Evolutionary conservation across 2,113 vertebrate species (phyloP), one percentile per base, ranked within the genome.

Genomic region (Anarrhichthys ocellatus): DNA sequence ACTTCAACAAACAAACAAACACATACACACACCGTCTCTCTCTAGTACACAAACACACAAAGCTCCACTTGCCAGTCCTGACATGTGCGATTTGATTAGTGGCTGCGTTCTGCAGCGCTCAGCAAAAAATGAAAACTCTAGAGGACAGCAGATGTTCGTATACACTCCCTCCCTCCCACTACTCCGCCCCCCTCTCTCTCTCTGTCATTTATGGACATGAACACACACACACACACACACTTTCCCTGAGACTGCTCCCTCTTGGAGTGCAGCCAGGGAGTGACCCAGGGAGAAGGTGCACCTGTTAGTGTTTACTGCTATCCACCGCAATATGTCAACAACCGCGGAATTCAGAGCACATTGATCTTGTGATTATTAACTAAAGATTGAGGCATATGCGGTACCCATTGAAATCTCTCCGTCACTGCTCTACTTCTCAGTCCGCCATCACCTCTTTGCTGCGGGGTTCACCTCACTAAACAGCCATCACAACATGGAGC

Each of bases 41-140:
- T 72, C 48, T 65, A 64, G 80, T 73, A 81, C 80, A 88, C 85
- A 87, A 67, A 81, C 58, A 22, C 81, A 75, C 86, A 81, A 54
- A 66, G 68, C 68, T 85, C 78, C 83, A 89, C 87, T 91, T 88
- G 88, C 85, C 87, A 89, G 89, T 88, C 89, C 85, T 89, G 92
- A 92, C 89, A 90, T 92, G 91, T 92, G 88, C 87, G 85, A 91
- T 93, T 94, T 94, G 92, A 94, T 95, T 94, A 93, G 94, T 88
- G 88, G 80, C 80, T 88, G 89, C 32, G 77, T 92, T 92, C 86
- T 93, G 93, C 93, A 91, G 85, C 17, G 86, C 92, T 94, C 93
- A 94, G 94, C 93, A 92, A 89, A 90, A 93, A 92, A 83, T 83
- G 64, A 94, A 93, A 90, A 91, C 93, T 90, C 89, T 80, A 44